phyloP scores from a whole-genome alignment of 2,888 invertebrate species.

The Sinotaia quadrata region DNA sequence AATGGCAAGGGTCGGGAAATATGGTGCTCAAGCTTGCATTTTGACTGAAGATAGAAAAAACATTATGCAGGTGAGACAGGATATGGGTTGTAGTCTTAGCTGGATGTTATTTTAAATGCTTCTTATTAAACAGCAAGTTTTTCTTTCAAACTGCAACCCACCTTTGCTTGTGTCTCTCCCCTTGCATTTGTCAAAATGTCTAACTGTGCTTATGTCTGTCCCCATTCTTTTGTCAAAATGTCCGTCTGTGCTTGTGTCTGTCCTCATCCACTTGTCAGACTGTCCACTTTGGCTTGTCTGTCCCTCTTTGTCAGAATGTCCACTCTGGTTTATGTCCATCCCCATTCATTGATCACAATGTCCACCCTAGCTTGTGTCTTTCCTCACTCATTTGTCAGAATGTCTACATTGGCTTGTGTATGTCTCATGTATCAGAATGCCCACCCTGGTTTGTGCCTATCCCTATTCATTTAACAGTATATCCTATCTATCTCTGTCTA shows the following conservation, averaged over 20 bases:
- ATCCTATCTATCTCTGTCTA: too few species aligned
- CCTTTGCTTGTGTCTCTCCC: too few species aligned
- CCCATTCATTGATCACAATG: too few species aligned
- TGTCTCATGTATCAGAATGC: neutral
- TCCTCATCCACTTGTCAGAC: too few species aligned
- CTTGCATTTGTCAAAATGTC: neutral
- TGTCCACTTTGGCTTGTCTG: too few species aligned
- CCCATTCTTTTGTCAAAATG: neutral
- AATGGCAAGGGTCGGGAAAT: constrained; percentile 74
- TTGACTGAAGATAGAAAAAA: constrained; percentile 71
- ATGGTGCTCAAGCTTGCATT: constrained; percentile 74
- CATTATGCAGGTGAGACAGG: constrained; percentile 60
- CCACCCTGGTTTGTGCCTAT: too few species aligned
- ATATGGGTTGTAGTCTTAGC: neutral
- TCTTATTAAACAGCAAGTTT: neutral
- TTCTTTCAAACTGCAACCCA: neutral
- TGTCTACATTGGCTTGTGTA: too few species aligned
- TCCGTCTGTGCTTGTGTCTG: neutral
- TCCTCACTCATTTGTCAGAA: too few species aligned
- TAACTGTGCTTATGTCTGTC: neutral
- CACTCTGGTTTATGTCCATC: too few species aligned
- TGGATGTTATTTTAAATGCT: neutral
- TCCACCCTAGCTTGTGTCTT: too few species aligned
- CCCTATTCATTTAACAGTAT: too few species aligned
- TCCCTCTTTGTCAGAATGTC: too few species aligned